phyloP scores from a whole-genome alignment of 2,888 invertebrate species.

The Panopea generosa region DNA sequence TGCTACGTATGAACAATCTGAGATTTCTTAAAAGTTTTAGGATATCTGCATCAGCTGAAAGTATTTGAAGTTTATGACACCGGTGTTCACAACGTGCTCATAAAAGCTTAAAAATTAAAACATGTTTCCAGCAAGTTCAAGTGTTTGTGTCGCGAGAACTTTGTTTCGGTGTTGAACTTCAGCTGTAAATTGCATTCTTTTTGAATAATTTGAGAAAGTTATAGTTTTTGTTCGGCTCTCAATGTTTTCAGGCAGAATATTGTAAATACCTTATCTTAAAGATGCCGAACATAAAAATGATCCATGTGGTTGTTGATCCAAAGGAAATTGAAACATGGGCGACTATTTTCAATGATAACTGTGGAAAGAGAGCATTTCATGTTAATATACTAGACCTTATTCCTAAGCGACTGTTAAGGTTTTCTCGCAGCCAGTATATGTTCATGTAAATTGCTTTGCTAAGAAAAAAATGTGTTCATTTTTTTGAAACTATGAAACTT shows the following conservation, averaged over 20 bases:
- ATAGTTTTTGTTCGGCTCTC: slow-evolving; percentile 2
- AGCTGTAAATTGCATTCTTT: slow-evolving; percentile 6
- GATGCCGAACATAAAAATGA: slow-evolving; percentile 1
- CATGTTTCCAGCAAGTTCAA: too few species aligned
- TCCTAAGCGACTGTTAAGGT: background rate
- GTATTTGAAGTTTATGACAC: too few species aligned
- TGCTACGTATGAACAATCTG: too few species aligned
- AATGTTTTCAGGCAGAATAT: slow-evolving; percentile 2
- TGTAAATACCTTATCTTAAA: slow-evolving; percentile 2
- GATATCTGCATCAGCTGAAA: too few species aligned
- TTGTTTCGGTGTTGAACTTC: slow-evolving; percentile 8
- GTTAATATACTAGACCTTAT: slow-evolving; percentile 4
- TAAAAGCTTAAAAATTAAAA: too few species aligned
- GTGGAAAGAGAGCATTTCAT: slow-evolving; percentile 14
- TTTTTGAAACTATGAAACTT: too few species aligned
- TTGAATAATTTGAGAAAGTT: slow-evolving; percentile 4
- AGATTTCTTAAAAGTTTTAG: too few species aligned
- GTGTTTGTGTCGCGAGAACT: too few species aligned
- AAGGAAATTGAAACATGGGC: slow-evolving; percentile 21
- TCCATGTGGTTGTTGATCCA: background rate
- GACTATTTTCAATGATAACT: slow-evolving; percentile 12
- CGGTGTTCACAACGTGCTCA: too few species aligned
- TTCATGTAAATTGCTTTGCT: slow-evolving; percentile 1
- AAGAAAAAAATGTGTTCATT: too few species aligned
- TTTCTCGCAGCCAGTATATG: background rate